Evolutionary conservation across 2,888 invertebrate species (phyloP), one percentile per base, ranked within the genome.

Genomic region (Macaria notata): DNA sequence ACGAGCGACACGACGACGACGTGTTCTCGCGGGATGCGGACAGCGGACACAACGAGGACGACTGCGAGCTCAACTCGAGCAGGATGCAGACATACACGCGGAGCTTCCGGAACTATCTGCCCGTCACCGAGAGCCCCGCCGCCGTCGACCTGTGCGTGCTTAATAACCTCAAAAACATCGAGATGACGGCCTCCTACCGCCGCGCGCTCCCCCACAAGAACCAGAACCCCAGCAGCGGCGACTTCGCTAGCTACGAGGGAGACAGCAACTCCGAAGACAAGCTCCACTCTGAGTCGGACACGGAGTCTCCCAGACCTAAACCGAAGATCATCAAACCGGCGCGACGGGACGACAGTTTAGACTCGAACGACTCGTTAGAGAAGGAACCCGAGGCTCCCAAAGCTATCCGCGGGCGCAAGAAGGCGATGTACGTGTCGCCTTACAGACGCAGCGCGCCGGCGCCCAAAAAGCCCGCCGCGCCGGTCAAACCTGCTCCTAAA

Each of bases 31-130:
- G 81, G 59, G 88, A 84, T 49, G 71, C 68, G 0, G 89, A 96
- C 63, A 95, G 95, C 73, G 95, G 95, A 1, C 95, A 95, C 52
- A 94, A 95, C 70, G 95, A 95, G 59, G 95, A 95, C 54, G 95
- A 95, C 68, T 94, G 94, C 30, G 95, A 95, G 75, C 88, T 92
- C 30, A 93, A 92, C 75, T 92, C 93, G 53, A 88, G 92, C 7
- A 88, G 92, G 73, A 92, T 93, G 86, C 92, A 92, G 83, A 93
- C 93, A 0, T 93, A 93, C 77, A 93, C 93, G 44, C 92, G 88
- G 77, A 92, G 92, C 68, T 86, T 90, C 68, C 83, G 87, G 49
- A 89, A 89, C 65, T 90, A 92, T 57, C 75, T 92, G 33, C 90
- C 92, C 0, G 92, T 91, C 0, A 84, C 88, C 31, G 90, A 89